These are phyloP conservation scores for Carlito syrichta DNA, from an alignment of 2,113 vertebrate genomes.

Conservation along the genomic window DNA sequence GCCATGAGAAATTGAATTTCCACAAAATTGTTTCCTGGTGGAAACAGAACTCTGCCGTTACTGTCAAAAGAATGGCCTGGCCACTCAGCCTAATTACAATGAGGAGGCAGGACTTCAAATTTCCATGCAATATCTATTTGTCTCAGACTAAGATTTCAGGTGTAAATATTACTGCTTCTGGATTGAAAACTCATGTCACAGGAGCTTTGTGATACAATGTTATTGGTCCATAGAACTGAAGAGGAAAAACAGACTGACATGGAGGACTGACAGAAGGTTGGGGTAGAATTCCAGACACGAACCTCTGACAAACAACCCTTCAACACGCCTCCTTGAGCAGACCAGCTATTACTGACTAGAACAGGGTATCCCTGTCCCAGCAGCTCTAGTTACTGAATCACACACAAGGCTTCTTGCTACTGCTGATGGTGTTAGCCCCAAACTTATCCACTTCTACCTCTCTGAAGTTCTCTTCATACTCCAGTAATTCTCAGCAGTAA, in stretches of 20 bases:
- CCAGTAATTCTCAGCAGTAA: background rate
- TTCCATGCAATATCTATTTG: background rate
- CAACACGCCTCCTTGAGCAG: background rate
- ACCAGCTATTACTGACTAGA: background rate
- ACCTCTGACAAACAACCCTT: background rate
- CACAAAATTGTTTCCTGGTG: background rate
- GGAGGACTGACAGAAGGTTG: background rate
- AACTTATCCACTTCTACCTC: too few relatives aligned
- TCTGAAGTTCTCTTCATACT: background rate
- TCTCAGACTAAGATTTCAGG: background rate
- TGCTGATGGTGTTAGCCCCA: background rate
- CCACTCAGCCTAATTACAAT: background rate
- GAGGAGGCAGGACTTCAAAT: background rate
- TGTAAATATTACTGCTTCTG: background rate
- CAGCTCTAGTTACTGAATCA: background rate
- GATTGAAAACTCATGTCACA: background rate
- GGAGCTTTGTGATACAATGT: background rate
- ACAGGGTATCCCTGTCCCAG: fast-evolving
- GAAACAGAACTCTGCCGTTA: background rate
- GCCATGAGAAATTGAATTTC: background rate
- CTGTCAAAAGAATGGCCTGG: background rate
- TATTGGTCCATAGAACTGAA: background rate
- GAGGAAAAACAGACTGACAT: background rate
- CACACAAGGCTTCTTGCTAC: background rate
- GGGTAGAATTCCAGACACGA: background rate